A percentile compares a stretch with the other conserved stretches of the same genome.
phyloP scores from a whole-genome alignment of 2,797 vertebrate species.

The Xiphophorus birchmanni region DNA sequence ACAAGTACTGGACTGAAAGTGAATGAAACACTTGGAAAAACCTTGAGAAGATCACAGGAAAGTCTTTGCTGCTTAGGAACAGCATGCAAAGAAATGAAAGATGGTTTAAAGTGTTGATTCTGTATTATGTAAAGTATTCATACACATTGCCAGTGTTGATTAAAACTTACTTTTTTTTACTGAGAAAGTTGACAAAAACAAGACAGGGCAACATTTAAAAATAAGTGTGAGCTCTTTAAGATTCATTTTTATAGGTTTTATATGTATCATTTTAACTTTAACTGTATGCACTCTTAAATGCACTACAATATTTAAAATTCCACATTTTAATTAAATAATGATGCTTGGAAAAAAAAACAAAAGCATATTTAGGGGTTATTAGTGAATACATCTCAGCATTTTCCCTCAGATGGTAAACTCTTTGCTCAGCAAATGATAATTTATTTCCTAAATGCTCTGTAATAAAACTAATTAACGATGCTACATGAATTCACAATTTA shows the following conservation, averaged over 20 bases:
- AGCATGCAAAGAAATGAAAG: background rate
- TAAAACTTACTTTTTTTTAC: background rate
- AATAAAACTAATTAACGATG: slow-evolving; percentile 3
- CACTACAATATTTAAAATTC: background rate
- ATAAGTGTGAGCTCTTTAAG: background rate
- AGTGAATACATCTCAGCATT: background rate
- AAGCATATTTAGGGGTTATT: background rate
- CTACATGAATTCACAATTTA: slow-evolving; percentile 10
- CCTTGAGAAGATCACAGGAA: background rate
- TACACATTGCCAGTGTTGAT: background rate
- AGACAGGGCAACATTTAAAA: background rate
- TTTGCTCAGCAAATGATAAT: background rate
- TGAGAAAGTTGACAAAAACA: background rate
- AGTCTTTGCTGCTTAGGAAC: background rate
- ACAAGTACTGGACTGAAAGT: background rate
- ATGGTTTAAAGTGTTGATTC: background rate
- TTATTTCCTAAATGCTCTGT: slow-evolving; percentile 10
- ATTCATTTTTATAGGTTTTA: background rate
- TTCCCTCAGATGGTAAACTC: background rate
- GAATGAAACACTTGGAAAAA: background rate
- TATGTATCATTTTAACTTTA: no score
- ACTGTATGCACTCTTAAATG: background rate
- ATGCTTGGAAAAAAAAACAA: background rate
- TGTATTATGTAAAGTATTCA: background rate
- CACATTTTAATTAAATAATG: background rate